Percentiles rank a stretch among this genome's conserved stretches.
These are phyloP conservation scores for Diplodus puntazzo DNA, from an alignment of 2,797 vertebrate genomes.

Conservation along the genomic window DNA sequence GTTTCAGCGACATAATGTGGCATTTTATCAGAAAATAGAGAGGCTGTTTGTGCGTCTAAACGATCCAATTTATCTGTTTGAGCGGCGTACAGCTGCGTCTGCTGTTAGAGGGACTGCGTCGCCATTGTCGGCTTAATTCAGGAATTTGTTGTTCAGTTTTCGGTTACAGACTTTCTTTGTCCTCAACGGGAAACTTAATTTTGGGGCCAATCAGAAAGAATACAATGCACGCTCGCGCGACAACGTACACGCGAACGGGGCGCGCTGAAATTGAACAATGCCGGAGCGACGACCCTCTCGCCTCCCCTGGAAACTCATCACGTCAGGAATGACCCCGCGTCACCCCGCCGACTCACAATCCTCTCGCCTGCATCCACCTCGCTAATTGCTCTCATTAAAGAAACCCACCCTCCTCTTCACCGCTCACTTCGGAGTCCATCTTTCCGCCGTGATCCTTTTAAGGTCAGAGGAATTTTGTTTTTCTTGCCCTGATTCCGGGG, in stretches of 20 bases:
- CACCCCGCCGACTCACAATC: slow-evolving; percentile 8
- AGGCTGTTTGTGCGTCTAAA: slow-evolving; percentile 50
- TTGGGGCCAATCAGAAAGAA: slow-evolving; percentile 1
- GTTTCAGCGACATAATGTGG: slow-evolving; percentile 59
- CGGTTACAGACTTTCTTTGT: slow-evolving; percentile 45
- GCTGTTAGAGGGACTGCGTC: slow-evolving; percentile 15
- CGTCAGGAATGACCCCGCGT: slow-evolving; percentile 22
- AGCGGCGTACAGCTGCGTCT: slow-evolving; percentile 44
- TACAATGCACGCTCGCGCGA: slow-evolving; percentile 1
- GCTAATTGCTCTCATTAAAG: slow-evolving; percentile 41
- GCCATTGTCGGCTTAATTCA: slow-evolving; percentile 26
- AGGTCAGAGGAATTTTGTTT: slow-evolving; percentile 38
- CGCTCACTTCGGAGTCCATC: neutral
- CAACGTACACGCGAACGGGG: neutral
- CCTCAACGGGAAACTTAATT: slow-evolving; percentile 34
- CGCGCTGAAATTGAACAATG: neutral
- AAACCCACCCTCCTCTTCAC: slow-evolving; percentile 3
- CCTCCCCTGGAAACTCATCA: slow-evolving; percentile 18
- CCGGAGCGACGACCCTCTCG: neutral
- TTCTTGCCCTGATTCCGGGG: neutral
- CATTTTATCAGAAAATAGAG: slow-evolving; percentile 52
- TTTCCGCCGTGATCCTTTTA: neutral
- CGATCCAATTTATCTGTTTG: slow-evolving; percentile 39
- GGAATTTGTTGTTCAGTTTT: slow-evolving; percentile 38
- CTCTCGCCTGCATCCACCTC: slow-evolving; percentile 7